Percentiles rank a stretch among this genome's conserved stretches.
Evolutionary conservation across 1,140 invertebrate genomes (phyloP).

Genomic region (Carposina sasakii): DNA sequence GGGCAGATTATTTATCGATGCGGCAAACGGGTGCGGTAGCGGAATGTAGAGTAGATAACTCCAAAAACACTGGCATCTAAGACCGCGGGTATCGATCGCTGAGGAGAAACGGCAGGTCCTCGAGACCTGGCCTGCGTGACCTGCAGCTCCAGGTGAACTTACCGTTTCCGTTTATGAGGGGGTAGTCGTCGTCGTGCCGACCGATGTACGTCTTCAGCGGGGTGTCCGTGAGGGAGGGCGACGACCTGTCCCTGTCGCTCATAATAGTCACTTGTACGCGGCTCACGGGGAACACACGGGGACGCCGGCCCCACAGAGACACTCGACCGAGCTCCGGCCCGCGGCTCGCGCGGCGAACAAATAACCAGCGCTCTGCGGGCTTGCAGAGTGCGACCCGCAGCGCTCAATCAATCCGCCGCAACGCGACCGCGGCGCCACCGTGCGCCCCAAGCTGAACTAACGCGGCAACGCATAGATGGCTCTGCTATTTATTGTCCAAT

Average conservation of each 20-base stretch:
- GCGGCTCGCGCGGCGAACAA: slow-evolving; percentile 64
- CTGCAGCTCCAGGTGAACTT: slow-evolving; percentile 56
- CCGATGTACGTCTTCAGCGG: slow-evolving; percentile 84
- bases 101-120: background rate
- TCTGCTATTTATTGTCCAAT: too few relatives aligned
- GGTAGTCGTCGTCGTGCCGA: slow-evolving; percentile 83
- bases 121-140: too few relatives aligned
- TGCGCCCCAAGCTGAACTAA: slow-evolving; percentile 14
- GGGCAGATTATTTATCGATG: too few relatives aligned
- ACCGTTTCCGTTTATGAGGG: slow-evolving; percentile 82
- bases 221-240: slow-evolving; percentile 84
- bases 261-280: slow-evolving; percentile 72
- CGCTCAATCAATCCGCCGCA: slow-evolving; percentile 20
- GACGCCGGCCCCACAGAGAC: slow-evolving; percentile 60
- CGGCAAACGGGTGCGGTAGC: too few relatives aligned
- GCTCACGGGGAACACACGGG: slow-evolving; percentile 50
- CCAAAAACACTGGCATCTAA: background rate
- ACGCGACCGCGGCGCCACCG: slow-evolving; percentile 15
- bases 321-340: slow-evolving; percentile 66
- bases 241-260: slow-evolving; percentile 85
- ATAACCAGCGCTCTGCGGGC: slow-evolving; percentile 36
- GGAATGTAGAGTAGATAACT: background rate
- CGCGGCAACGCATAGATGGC: too few relatives aligned
- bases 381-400: slow-evolving; percentile 16
- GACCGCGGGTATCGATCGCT: background rate